Base-by-base conservation (phyloP, 2,113 vertebrate genomes). In the Clarias magur region DNA sequence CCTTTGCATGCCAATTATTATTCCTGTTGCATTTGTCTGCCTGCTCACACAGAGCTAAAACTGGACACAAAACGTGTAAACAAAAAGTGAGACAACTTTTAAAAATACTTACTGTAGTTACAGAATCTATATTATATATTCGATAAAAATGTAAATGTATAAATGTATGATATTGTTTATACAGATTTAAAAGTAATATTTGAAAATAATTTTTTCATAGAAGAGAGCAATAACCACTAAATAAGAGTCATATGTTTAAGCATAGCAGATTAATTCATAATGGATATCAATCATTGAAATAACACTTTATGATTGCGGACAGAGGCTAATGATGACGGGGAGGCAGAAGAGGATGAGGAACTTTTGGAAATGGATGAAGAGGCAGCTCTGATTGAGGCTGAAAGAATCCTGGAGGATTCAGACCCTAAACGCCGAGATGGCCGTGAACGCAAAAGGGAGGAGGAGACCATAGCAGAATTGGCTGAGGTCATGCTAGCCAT, bases 301-400 rank as follows among this genome's bases (percentile, higher is more conserved):
- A 30, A 78, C 27, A 54, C 75, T 27, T 34, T 75, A 75, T 25
- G 12, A 21, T 23, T 78, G 23, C 42, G 42, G 5, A 48, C 54
- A 88, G 86, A 80, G 68, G 80, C 53, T 2, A 90, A 86, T 82
- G 92, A 91, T 11, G 92, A 94, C 23, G 88, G 89, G 72, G 93
- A 92, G 81, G 23, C 86, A 11, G 91, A 91, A 75, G 94, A 94
- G 5, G 94, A 94, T 0, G 93, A 93, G 0, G 92, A 94, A 0
- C 90, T 99, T 91, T 94, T 98, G 42, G 91, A 95, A 11, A 95
- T 99, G 0, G 88, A 92, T 11, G 97, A 97, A 91, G 96, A 97
- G 89, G 98, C 97, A 0, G 97, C 96, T 72, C 91, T 98, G 91
- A 97, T 99, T 89, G 94, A 97, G 92, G 95, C 93, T 2, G 98